Conservation (phyloP, 2,888 invertebrate species). For the Blera fallax region DNA sequence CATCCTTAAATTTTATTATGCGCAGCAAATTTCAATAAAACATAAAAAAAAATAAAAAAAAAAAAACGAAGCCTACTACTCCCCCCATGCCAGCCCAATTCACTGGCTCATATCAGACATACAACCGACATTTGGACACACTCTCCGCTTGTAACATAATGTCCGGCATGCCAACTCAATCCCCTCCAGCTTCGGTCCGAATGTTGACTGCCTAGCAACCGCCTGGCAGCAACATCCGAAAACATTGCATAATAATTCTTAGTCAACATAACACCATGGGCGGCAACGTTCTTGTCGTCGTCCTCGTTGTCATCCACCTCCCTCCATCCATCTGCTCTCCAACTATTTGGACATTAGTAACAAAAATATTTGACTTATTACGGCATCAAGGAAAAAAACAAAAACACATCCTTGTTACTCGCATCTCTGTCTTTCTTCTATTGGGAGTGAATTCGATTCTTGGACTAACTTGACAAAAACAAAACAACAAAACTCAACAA, state of each 20-base stretch:
- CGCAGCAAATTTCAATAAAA: constrained; percentile 50
- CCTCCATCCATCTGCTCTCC: background rate
- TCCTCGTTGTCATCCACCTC: background rate
- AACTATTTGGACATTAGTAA: constrained; percentile 55
- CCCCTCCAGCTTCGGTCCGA: background rate
- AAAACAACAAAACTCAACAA: constrained; percentile 55
- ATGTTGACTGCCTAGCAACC: constrained; percentile 20
- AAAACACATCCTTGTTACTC: constrained; percentile 27
- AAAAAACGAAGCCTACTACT: background rate
- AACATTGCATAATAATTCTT: constrained; percentile 62
- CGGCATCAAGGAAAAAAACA: background rate
- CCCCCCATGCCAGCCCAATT: background rate
- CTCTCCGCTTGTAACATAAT: constrained; percentile 36
- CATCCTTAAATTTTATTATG: constrained; percentile 53
- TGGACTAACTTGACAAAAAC: constrained; percentile 31
- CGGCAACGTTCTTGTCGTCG: constrained; percentile 45
- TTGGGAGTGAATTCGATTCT: constrained; percentile 24
- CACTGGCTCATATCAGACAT: constrained; percentile 9
- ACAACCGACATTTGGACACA: constrained; percentile 44
- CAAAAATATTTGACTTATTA: constrained; percentile 62
- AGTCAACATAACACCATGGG: constrained; percentile 48
- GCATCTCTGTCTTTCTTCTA: background rate
- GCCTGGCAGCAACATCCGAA: constrained; percentile 54
- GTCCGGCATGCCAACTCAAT: constrained; percentile 30
- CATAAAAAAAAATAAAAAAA: constrained; percentile 5